Conservation (phyloP, 2,888 invertebrate species). For the Trissoscelio sp. region DNA sequence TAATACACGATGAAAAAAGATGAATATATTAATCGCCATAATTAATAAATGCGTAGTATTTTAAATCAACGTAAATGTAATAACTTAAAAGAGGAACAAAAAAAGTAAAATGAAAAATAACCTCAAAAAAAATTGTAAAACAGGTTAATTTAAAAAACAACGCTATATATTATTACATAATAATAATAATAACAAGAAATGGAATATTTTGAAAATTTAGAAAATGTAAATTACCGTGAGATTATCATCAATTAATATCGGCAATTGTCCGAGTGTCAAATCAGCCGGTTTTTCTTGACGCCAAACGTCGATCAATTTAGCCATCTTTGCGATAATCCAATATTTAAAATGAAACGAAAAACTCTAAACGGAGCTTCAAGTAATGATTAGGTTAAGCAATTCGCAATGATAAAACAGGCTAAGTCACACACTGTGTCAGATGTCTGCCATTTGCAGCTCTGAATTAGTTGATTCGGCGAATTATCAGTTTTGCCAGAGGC, state of each 20-base stretch:
- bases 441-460: conserved; percentile 65
- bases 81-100: too few species aligned
- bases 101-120: background rate
- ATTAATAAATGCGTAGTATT: background rate
- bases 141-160: too few species aligned
- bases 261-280: conserved; percentile 93
- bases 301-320: conserved; percentile 94
- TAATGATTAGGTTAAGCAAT: conserved; percentile 2
- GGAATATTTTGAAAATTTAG: too few species aligned
- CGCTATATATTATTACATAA: too few species aligned
- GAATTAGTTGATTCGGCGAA: conserved; percentile 27
- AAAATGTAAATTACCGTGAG: too few species aligned
- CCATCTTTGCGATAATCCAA: conserved; percentile 85
- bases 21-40: background rate
- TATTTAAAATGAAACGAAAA: too few species aligned
- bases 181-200: too few species aligned
- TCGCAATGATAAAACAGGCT: conserved; percentile 4
- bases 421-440: conserved; percentile 41
- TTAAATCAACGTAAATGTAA: too few species aligned
- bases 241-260: conserved; percentile 93
- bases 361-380: background rate
- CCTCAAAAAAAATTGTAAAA: conserved; percentile 59
- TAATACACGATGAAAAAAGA: background rate
- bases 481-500: conserved; percentile 6
- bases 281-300: conserved; percentile 91